Percentiles rank a stretch among this genome's conserved stretches.
Conservation (phyloP, 2,113 vertebrate genomes). For the Gasterosteus nipponicus region DNA sequence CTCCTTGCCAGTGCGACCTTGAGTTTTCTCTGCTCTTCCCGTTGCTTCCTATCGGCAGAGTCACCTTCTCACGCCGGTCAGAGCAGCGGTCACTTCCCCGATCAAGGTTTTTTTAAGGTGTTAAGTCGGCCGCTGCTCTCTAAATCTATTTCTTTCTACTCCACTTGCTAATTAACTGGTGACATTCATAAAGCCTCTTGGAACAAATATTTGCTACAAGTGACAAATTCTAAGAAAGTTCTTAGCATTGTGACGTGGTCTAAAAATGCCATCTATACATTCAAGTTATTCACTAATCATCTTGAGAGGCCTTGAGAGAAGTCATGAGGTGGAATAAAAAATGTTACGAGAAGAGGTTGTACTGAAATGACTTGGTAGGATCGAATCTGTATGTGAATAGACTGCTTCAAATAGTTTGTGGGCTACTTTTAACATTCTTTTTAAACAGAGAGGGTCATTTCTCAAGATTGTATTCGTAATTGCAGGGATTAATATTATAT, state of each 20-base stretch:
- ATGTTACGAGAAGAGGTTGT: neutral
- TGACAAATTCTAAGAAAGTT: neutral
- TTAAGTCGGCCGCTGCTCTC: neutral
- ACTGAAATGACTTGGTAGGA: no score
- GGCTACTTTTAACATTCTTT: neutral
- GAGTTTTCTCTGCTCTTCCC: constrained; percentile 23
- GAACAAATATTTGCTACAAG: neutral
- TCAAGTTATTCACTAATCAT: neutral
- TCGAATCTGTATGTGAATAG: no score
- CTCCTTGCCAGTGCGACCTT: constrained; percentile 36
- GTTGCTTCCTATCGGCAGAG: constrained; percentile 3
- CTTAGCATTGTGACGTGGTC: neutral
- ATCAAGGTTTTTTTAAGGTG: constrained; percentile 25
- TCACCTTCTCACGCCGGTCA: constrained; percentile 24
- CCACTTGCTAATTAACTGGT: neutral
- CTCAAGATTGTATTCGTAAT: neutral
- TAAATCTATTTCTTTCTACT: constrained; percentile 15
- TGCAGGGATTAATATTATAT: neutral
- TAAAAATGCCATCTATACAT: neutral
- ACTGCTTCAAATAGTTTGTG: neutral
- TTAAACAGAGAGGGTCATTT: neutral
- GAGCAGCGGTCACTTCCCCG: constrained; percentile 33
- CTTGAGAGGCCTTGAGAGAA: neutral
- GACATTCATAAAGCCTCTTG: neutral
- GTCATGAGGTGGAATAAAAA: neutral